Evolutionary conservation across 2,113 vertebrate genomes (phyloP).

Genomic region (Porphyrio hochstetteri): DNA sequence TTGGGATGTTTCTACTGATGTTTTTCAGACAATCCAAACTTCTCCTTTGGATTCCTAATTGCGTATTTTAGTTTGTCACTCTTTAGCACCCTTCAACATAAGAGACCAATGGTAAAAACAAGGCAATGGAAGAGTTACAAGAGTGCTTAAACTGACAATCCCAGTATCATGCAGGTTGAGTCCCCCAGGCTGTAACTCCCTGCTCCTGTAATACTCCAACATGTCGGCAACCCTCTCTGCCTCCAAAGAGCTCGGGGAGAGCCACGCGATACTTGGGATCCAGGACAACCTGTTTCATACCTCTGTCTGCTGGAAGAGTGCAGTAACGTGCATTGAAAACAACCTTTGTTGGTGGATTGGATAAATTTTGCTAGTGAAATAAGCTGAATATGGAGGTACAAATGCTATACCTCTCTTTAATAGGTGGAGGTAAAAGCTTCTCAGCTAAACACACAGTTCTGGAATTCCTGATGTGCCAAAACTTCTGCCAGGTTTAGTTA

Average conservation of each 20-base stretch:
- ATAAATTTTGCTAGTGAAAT: background rate
- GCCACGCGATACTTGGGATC: background rate
- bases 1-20: background rate
- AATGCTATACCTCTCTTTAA: background rate
- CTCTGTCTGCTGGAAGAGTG: background rate
- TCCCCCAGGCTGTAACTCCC: background rate
- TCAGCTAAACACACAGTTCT: background rate
- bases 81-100: background rate
- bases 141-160: background rate
- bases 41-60: background rate
- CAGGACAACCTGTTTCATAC: background rate
- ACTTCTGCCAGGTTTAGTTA: background rate
- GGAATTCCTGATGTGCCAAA: background rate
- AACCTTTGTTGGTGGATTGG: background rate
- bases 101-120: background rate
- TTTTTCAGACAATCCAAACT: background rate
- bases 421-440: background rate
- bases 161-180: background rate
- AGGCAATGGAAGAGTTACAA: background rate
- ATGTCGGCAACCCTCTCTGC: background rate
- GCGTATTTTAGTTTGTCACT: background rate
- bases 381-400: background rate
- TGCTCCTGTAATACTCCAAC: background rate
- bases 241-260: background rate
- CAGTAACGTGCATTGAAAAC: background rate